Evolutionary conservation across 2,113 vertebrate species (phyloP).

Genomic region (Lycocorax pyrrhopterus): DNA sequence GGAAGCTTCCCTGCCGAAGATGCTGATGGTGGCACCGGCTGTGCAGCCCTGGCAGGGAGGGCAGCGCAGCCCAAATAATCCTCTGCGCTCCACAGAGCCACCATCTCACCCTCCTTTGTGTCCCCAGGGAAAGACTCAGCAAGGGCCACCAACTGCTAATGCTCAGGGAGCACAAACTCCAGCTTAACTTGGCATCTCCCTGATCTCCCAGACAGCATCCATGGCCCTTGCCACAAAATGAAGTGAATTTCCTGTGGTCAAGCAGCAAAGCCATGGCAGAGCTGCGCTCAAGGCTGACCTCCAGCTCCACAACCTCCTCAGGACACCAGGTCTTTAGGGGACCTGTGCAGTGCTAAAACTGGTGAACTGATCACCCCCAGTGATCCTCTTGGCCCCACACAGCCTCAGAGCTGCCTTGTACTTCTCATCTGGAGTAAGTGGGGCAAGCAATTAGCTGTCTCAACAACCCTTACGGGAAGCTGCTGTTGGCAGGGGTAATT

Average conservation of each 20-base stretch:
- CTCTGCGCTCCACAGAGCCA: background rate
- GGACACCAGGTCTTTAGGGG: background rate
- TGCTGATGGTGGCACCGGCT: background rate
- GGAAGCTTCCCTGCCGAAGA: background rate
- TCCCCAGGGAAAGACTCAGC: background rate
- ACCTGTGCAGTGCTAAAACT: background rate
- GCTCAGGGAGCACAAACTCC: background rate
- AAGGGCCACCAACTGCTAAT: background rate
- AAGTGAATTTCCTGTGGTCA: background rate
- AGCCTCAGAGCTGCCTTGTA: background rate
- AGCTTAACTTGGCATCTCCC: background rate
- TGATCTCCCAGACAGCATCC: background rate
- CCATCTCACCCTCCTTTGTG: rapidly evolving
- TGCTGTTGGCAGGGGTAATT: constrained; percentile 33
- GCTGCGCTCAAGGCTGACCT: background rate
- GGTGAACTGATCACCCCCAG: background rate
- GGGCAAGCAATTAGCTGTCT: constrained; percentile 35
- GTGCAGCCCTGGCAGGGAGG: background rate
- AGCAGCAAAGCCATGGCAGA: background rate
- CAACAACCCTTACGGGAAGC: background rate
- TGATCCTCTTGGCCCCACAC: background rate
- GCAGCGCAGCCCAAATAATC: background rate
- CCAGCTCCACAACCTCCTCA: background rate
- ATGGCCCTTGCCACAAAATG: background rate
- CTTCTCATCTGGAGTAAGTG: constrained; percentile 21